phyloP scores from a whole-genome alignment of 2,797 vertebrate species.

The Lepilemur septentrionalis region DNA sequence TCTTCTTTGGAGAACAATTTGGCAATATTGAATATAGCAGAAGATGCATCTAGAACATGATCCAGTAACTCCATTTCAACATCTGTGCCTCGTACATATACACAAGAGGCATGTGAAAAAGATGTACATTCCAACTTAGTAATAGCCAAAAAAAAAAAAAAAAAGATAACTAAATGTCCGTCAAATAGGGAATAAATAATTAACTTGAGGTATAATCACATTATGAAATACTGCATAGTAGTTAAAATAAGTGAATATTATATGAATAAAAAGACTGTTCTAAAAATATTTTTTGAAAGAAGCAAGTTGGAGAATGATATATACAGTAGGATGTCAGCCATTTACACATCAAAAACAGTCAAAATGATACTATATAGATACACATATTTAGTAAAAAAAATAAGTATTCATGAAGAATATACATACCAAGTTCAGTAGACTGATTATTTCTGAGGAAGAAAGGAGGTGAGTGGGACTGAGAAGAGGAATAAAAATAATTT shows the following conservation, averaged over 20 bases:
- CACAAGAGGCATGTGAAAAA: background rate
- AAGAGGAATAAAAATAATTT: background rate
- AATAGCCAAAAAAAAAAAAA: background rate
- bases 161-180: background rate
- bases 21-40: background rate
- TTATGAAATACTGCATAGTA: background rate
- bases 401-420: constrained; percentile 1
- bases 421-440: background rate
- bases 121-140: background rate
- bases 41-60: background rate
- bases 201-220: background rate
- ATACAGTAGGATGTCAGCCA: background rate
- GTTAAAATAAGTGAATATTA: background rate
- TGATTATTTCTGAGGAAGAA: background rate
- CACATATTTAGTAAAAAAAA: background rate
- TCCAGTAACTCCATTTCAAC: background rate
- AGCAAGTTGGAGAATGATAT: background rate
- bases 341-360: background rate
- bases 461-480: background rate
- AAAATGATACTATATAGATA: background rate
- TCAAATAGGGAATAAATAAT: background rate
- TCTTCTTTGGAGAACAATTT: constrained; percentile 4
- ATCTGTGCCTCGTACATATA: background rate
- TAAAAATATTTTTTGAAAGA: background rate
- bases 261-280: background rate